These are phyloP conservation scores for Eilema griseolum DNA, from an alignment of 2,888 invertebrate genomes.

Conservation along the genomic window DNA sequence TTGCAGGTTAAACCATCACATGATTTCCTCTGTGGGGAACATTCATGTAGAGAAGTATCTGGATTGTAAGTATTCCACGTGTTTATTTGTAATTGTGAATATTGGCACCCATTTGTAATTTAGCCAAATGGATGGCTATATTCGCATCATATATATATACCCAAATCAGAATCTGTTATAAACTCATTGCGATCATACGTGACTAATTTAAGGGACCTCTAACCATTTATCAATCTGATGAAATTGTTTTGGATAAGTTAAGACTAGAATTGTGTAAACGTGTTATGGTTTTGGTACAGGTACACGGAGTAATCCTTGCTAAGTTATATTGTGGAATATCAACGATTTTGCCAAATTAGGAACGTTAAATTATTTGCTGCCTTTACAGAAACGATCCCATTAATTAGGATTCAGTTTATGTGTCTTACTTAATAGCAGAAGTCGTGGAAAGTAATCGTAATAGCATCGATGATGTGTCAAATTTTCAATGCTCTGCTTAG, in stretches of 20 bases:
- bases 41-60: no score
- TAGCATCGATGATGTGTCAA: no score
- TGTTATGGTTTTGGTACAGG: background rate
- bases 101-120: no score
- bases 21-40: background rate
- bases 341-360: slow-evolving; percentile 33
- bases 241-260: background rate
- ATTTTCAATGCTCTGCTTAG: no score
- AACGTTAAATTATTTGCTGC: slow-evolving; percentile 41
- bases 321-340: slow-evolving; percentile 47
- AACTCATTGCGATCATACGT: background rate
- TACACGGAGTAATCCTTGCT: slow-evolving; percentile 37
- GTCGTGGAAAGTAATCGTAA: no score
- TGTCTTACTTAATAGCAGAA: no score
- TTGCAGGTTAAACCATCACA: no score
- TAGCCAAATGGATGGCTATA: background rate
- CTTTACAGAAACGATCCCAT: slow-evolving; percentile 45
- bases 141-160: background rate
- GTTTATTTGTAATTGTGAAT: no score
- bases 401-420: slow-evolving; percentile 42
- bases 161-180: background rate
- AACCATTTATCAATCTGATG: background rate
- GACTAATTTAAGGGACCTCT: background rate
- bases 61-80: no score
- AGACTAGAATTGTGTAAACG: background rate